Conservation (phyloP, 2,113 vertebrate genomes). For the Cyprinodon brontotheroides region DNA sequence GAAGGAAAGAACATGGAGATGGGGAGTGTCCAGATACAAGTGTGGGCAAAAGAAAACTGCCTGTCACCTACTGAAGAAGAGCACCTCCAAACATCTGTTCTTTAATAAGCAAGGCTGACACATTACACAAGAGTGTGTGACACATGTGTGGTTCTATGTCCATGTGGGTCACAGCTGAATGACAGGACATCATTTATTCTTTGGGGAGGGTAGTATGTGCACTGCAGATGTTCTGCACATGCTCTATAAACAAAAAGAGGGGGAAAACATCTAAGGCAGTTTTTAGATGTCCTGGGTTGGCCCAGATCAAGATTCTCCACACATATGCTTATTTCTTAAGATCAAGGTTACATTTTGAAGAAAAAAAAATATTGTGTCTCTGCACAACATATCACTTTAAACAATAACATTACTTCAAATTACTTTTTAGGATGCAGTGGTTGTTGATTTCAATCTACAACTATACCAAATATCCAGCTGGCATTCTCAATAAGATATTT, state of each 20-base stretch:
- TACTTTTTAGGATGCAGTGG: conserved; percentile 38
- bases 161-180: conserved; percentile 50
- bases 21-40: conserved; percentile 34
- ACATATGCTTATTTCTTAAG: not conserved
- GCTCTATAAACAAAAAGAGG: conserved; percentile 26
- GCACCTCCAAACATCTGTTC: conserved; percentile 59
- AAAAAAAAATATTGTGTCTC: not conserved
- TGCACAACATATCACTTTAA: not conserved
- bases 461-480: not conserved
- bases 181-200: conserved; percentile 65
- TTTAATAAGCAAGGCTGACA: conserved; percentile 40
- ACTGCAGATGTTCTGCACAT: conserved; percentile 60
- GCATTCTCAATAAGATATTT: not conserved
- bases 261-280: conserved; percentile 6
- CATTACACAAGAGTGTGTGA: conserved; percentile 25
- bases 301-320: not conserved
- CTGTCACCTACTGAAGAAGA: conserved; percentile 11
- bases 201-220: conserved; percentile 49
- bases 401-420: not conserved
- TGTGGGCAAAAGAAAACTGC: conserved; percentile 32
- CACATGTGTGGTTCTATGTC: not conserved
- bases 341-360: not conserved
- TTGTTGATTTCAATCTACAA: conserved; percentile 5
- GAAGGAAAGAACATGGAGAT: conserved; percentile 35
- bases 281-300: not conserved